Conservation (phyloP, 2,797 vertebrate genomes). For the Benthosema pterotum region DNA sequence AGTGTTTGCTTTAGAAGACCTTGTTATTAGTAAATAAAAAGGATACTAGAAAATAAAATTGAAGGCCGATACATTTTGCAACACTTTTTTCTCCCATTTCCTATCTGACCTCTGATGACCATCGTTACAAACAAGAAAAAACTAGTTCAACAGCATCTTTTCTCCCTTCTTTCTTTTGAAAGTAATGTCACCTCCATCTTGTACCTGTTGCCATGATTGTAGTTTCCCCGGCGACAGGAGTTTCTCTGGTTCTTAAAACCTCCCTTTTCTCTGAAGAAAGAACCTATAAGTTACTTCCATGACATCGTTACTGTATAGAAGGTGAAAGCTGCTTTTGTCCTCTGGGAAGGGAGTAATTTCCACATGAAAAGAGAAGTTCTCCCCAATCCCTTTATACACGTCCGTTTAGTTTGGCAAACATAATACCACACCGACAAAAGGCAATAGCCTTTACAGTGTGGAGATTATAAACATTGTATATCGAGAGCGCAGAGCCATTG, state of each 20-base stretch:
- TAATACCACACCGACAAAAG: constrained; percentile 70
- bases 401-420: constrained; percentile 66
- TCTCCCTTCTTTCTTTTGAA: constrained; percentile 34
- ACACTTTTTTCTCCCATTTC: not conserved
- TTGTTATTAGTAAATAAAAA: too few species aligned
- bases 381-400: constrained; percentile 77
- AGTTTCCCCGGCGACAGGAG: constrained; percentile 25
- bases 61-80: too few species aligned
- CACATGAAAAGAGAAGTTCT: constrained; percentile 77
- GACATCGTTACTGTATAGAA: constrained; percentile 60
- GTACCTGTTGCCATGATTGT: constrained; percentile 6
- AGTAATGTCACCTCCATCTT: constrained; percentile 3
- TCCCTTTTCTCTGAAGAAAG: constrained; percentile 12
- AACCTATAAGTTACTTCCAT: constrained; percentile 40
- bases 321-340: constrained; percentile 72
- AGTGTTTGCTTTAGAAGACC: too few species aligned
- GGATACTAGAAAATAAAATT: too few species aligned
- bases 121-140: too few species aligned
- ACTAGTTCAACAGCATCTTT: constrained; percentile 28
- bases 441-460: constrained; percentile 62
- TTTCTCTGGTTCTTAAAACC: constrained; percentile 33
- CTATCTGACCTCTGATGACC: too few species aligned
- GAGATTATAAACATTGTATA: constrained; percentile 64
- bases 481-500: constrained; percentile 53
- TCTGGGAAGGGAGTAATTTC: constrained; percentile 71